These are phyloP conservation scores for Amaurobius ferox DNA, from an alignment of 2,888 invertebrate genomes.

Conservation along the genomic window DNA sequence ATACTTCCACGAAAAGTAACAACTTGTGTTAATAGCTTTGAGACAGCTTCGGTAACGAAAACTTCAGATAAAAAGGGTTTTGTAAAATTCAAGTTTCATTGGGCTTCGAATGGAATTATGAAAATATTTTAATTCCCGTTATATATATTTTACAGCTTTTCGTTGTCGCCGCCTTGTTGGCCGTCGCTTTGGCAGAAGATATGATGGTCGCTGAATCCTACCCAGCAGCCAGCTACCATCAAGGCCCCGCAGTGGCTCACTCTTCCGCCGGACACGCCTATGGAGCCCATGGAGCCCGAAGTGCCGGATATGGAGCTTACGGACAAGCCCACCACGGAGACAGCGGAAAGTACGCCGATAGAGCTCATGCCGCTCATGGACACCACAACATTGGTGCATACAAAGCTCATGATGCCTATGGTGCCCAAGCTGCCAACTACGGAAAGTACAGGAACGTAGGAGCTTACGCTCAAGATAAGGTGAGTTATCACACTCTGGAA, in stretches of 20 bases:
- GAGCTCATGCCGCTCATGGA: conserved; percentile 58
- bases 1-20: too few species aligned
- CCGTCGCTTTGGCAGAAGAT: conserved; percentile 57
- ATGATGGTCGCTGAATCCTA: conserved; percentile 65
- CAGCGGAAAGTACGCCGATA: conserved; percentile 57
- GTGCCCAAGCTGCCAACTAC: conserved; percentile 51
- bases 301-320: conserved; percentile 49
- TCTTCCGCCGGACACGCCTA: conserved; percentile 55
- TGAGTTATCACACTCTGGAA: neutral
- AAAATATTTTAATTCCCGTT: too few species aligned
- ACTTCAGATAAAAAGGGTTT: too few species aligned
- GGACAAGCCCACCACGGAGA: conserved; percentile 60
- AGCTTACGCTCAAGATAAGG: conserved; percentile 69
- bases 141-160: conserved; percentile 17
- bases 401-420: conserved; percentile 49
- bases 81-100: too few species aligned
- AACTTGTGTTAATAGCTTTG: too few species aligned
- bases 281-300: conserved; percentile 51
- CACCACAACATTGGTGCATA: conserved; percentile 64
- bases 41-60: too few species aligned
- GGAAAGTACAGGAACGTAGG: conserved; percentile 63
- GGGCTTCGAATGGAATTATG: too few species aligned
- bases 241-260: conserved; percentile 34
- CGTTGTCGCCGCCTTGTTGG: conserved; percentile 48
- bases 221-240: conserved; percentile 46